Conservation (phyloP, 2,888 invertebrate genomes). For the Phoenoteleia sp. region DNA sequence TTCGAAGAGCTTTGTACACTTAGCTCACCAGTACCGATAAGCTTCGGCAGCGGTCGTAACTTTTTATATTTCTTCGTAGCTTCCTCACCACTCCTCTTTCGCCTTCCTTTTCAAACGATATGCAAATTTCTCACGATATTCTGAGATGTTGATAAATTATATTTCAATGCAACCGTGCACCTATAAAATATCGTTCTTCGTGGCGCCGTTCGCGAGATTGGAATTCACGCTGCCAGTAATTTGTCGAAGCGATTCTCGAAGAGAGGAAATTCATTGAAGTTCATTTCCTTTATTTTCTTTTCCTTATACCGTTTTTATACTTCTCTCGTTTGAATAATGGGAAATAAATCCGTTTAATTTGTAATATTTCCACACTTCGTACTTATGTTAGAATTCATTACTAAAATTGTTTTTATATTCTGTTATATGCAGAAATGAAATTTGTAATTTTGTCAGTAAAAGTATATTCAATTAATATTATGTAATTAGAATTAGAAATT, state of each 20-base stretch:
- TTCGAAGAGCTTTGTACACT: slow-evolving; percentile 64
- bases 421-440: too few relatives aligned
- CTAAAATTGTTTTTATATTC: too few relatives aligned
- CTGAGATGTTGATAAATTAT: slow-evolving; percentile 75
- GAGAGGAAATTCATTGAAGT: slow-evolving; percentile 46
- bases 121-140: slow-evolving; percentile 75
- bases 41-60: slow-evolving; percentile 59
- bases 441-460: too few relatives aligned
- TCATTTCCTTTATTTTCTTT: slow-evolving; percentile 32
- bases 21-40: slow-evolving; percentile 57
- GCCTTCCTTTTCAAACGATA: slow-evolving; percentile 64
- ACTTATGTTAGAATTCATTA: too few relatives aligned
- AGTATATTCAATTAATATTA: too few relatives aligned
- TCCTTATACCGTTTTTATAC: slow-evolving; percentile 12
- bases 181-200: slow-evolving; percentile 70
- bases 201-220: slow-evolving; percentile 56
- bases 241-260: slow-evolving; percentile 61
- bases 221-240: slow-evolving; percentile 60
- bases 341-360: slow-evolving; percentile 46
- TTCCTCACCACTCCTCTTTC: slow-evolving; percentile 14
- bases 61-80: slow-evolving; percentile 62
- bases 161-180: slow-evolving; percentile 72
- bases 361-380: too few relatives aligned
- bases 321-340: slow-evolving; percentile 13
- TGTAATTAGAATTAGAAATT: too few relatives aligned